Evolutionary conservation across 2,797 vertebrate species (phyloP).

Genomic region (Scyliorhinus canicula): DNA sequence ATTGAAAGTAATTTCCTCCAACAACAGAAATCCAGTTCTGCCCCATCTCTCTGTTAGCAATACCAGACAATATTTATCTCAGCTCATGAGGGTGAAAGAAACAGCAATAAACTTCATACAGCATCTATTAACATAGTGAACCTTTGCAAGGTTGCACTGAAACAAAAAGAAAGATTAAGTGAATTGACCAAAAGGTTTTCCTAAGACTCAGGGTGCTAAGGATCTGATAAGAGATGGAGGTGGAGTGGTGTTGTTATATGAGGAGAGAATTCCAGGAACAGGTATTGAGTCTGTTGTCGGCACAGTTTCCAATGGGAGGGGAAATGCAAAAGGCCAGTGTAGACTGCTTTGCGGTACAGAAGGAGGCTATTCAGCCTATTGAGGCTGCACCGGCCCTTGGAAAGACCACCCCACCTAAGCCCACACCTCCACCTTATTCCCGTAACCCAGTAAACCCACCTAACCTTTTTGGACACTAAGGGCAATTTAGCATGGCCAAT

Average conservation of each 20-base stretch:
- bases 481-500: too few relatives aligned
- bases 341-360: too few relatives aligned
- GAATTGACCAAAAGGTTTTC: background rate
- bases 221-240: background rate
- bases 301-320: background rate
- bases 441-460: too few relatives aligned
- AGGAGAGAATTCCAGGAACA: background rate
- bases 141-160: background rate
- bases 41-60: background rate
- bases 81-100: too few relatives aligned
- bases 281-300: background rate
- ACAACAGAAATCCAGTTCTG: background rate
- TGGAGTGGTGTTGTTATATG: background rate
- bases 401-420: too few relatives aligned
- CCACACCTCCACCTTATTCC: too few relatives aligned
- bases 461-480: too few relatives aligned
- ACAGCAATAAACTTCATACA: background rate
- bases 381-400: too few relatives aligned
- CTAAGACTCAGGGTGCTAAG: background rate
- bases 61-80: background rate
- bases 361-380: too few relatives aligned
- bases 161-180: background rate
- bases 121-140: background rate
- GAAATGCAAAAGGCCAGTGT: background rate
- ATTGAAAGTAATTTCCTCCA: background rate